Evolutionary conservation across 1,140 invertebrate genomes (phyloP).

Genomic region (Ceratoteleas bidentatus): DNA sequence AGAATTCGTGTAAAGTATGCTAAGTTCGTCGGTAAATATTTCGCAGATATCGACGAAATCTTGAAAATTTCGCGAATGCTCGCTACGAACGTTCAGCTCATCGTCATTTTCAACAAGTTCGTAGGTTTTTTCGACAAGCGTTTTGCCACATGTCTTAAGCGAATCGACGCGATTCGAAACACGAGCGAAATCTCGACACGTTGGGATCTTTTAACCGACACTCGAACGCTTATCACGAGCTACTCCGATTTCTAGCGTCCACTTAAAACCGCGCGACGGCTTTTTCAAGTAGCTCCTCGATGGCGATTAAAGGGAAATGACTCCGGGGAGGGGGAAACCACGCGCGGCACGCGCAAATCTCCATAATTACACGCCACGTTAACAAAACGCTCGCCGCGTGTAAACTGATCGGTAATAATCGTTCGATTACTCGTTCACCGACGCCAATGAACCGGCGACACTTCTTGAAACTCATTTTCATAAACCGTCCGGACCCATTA

Average conservation of each 20-base stretch:
- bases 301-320: constrained; percentile 33
- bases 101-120: too few relatives aligned
- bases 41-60: too few relatives aligned
- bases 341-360: constrained; percentile 32
- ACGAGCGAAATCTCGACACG: not conserved
- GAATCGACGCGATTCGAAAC: not conserved
- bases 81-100: too few relatives aligned
- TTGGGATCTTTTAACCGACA: not conserved
- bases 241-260: constrained; percentile 25
- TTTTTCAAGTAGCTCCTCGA: constrained; percentile 29
- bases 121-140: too few relatives aligned
- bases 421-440: constrained; percentile 13
- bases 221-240: constrained; percentile 20
- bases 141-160: too few relatives aligned
- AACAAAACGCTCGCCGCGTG: constrained; percentile 19
- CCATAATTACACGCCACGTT: constrained; percentile 32
- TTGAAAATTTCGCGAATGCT: too few relatives aligned
- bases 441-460: not conserved
- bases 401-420: constrained; percentile 23
- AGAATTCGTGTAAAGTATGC: too few relatives aligned
- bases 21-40: too few relatives aligned
- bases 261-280: constrained; percentile 28
- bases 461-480: not conserved
- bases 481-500: not conserved
- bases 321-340: not conserved